These are phyloP conservation scores for Tyrophagus putrescentiae DNA, from an alignment of 1,140 invertebrate genomes.

Conservation along the genomic window DNA sequence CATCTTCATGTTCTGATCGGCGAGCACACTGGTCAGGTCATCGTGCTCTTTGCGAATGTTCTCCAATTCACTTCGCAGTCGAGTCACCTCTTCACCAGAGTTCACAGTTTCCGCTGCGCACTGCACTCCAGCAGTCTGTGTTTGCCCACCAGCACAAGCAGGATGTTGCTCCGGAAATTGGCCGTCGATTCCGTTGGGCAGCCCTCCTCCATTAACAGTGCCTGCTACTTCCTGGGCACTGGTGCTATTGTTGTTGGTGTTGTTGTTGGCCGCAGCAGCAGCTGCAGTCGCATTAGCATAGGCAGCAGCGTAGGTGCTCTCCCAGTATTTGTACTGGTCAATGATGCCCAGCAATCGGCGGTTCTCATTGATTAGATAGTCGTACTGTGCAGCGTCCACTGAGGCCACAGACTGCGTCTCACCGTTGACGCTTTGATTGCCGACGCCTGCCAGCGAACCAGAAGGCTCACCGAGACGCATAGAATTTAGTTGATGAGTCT, in stretches of 20 bases:
- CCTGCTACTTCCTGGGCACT: too few relatives aligned
- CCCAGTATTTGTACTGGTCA: slow-evolving; percentile 29
- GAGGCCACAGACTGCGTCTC: background rate
- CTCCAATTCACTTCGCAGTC: slow-evolving; percentile 44
- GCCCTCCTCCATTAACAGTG: too few relatives aligned
- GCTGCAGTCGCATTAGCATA: slow-evolving; percentile 28
- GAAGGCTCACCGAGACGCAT: background rate
- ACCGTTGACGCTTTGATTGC: background rate
- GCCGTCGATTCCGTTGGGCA: too few relatives aligned
- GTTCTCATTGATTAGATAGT: slow-evolving; percentile 29
- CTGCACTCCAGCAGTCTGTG: background rate
- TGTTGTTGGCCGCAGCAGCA: slow-evolving; percentile 15
- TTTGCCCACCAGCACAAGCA: background rate
- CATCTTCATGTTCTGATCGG: slow-evolving; percentile 63
- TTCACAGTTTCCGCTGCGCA: slow-evolving; percentile 30
- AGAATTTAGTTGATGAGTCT: background rate
- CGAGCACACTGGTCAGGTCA: slow-evolving; percentile 64
- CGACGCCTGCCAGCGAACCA: too few relatives aligned
- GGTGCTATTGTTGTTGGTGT: too few relatives aligned
- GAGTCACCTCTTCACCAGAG: slow-evolving; percentile 28
- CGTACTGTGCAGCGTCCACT: slow-evolving; percentile 28
- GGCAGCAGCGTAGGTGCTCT: slow-evolving; percentile 33
- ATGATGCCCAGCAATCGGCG: background rate
- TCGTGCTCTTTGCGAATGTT: slow-evolving; percentile 70
- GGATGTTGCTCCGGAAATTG: too few relatives aligned